phyloP scores from a whole-genome alignment of 2,888 invertebrate species.

The Elegia similella region DNA sequence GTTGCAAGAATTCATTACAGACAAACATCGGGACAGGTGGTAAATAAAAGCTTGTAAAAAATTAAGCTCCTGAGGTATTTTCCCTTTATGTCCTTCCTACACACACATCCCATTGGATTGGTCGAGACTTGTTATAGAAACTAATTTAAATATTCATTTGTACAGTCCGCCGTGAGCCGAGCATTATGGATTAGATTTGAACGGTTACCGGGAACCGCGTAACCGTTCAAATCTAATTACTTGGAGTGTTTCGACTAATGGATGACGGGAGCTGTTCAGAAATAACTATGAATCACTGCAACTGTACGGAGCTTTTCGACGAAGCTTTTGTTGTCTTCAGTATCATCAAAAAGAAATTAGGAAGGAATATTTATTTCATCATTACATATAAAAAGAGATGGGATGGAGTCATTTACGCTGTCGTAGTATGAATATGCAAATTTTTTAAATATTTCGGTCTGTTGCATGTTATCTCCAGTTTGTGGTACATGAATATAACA shows the following conservation, averaged over 20 bases:
- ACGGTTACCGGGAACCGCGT: conserved; percentile 38
- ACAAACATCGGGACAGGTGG: no score
- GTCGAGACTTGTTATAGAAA: not conserved
- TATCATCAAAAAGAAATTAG: not conserved
- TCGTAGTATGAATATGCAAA: no score
- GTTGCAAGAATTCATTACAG: no score
- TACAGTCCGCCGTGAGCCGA: not conserved
- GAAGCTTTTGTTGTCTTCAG: not conserved
- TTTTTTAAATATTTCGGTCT: no score
- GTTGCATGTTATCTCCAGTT: no score
- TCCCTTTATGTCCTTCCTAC: no score
- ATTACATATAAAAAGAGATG: conserved; percentile 8
- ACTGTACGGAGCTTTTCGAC: not conserved
- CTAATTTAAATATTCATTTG: conserved; percentile 12
- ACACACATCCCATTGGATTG: no score
- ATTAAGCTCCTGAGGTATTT: no score
- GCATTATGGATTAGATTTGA: conserved; percentile 24
- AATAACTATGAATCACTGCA: conserved; percentile 9
- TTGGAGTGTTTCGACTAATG: conserved; percentile 32
- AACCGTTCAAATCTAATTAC: conserved; percentile 49
- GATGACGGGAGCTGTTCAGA: conserved; percentile 22
- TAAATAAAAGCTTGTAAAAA: no score
- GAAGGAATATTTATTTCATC: not conserved
- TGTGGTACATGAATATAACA: no score
- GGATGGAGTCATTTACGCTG: no score